These are phyloP conservation scores for Mythimna lalbum DNA, from an alignment of 2,888 invertebrate genomes.

Conservation along the genomic window DNA sequence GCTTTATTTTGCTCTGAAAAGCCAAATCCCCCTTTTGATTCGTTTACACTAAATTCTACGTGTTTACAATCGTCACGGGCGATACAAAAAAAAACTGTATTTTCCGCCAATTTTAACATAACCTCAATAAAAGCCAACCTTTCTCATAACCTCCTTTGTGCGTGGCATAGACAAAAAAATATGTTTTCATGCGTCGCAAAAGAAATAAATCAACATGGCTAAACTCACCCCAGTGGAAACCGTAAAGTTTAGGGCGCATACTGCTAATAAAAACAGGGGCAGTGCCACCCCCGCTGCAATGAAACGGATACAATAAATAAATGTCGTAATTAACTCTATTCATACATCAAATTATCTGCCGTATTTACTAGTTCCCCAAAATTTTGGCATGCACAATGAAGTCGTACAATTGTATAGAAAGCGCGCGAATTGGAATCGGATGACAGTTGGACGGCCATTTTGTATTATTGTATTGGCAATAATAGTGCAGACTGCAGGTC, in stretches of 20 bases:
- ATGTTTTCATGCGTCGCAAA: slow-evolving; percentile 65
- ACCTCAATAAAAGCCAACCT: slow-evolving; percentile 69
- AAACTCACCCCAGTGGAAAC: slow-evolving; percentile 74
- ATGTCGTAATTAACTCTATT: slow-evolving; percentile 87
- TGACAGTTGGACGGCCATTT: slow-evolving; percentile 84
- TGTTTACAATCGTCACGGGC: slow-evolving; percentile 65
- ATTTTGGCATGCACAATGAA: slow-evolving; percentile 74
- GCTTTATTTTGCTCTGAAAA: slow-evolving; percentile 63
- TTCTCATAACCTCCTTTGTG: slow-evolving; percentile 65
- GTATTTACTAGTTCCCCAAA: slow-evolving; percentile 76
- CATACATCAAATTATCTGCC: slow-evolving; percentile 85
- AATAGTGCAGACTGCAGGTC: slow-evolving; percentile 78
- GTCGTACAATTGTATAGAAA: slow-evolving; percentile 69
- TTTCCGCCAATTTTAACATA: slow-evolving; percentile 76
- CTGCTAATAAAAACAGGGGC: slow-evolving; percentile 83
- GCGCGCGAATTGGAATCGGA: slow-evolving; percentile 79
- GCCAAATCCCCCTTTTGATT: slow-evolving; percentile 70
- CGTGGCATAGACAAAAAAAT: slow-evolving; percentile 67
- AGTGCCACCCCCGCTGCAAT: slow-evolving; percentile 73
- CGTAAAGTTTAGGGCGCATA: slow-evolving; percentile 77
- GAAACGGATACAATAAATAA: slow-evolving; percentile 89
- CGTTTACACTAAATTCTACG: slow-evolving; percentile 59
- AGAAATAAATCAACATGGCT: slow-evolving; percentile 78
- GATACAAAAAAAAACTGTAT: slow-evolving; percentile 67
- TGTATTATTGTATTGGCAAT: slow-evolving; percentile 75